Evolutionary conservation across 2,797 vertebrate species (phyloP), one percentile per base, ranked within the genome.

Genomic region (Dipus sagitta): DNA sequence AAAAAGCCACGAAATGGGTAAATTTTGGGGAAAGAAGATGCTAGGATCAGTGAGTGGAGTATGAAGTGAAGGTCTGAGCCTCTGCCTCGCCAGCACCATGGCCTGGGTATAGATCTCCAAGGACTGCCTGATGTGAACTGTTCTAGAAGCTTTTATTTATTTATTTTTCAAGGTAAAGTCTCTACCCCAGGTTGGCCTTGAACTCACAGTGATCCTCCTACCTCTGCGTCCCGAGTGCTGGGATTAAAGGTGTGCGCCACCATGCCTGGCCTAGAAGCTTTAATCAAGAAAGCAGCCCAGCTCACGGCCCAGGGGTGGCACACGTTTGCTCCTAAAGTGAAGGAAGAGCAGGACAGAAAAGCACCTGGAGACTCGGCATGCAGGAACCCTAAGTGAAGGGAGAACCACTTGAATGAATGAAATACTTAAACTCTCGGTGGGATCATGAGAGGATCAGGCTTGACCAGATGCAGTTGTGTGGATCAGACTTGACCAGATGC

Each of bases 311-410:
- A 2, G n/a, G 58, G 77, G 32, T 52, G 2, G 12, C 4, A 1
- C 2, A 21, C 13, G 8, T 21, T 4, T 2, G 13, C 13, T 26
- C 6, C 62, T 54, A 14, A 58, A 18, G 1, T 72, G 32, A 8
- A 20, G 34, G 1, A 21, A 21, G 12, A 18, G 8, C 2, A 0
- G 1, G 4, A 1, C 0, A 6, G 60, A 3, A 42, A 20, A 17
- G 20, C 10, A 34, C 24, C 21, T 0, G 5, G 28, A 28, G 32
- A 26, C 28, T 3, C 2, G 0, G 47, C 3, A 8, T 2, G 15
- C 34, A 23, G 11, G 38, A 32, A 6, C 7, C 32, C 74, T n/a
- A 0, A 20, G 1, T 30, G 12, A 64, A 83, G 3, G 1, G 2
- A 1, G 1, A 60, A 68, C 20, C 38, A 38, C 38, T 38, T 67